Conservation (phyloP, 2,888 invertebrate species). For the Hoplodrina ambigua region DNA sequence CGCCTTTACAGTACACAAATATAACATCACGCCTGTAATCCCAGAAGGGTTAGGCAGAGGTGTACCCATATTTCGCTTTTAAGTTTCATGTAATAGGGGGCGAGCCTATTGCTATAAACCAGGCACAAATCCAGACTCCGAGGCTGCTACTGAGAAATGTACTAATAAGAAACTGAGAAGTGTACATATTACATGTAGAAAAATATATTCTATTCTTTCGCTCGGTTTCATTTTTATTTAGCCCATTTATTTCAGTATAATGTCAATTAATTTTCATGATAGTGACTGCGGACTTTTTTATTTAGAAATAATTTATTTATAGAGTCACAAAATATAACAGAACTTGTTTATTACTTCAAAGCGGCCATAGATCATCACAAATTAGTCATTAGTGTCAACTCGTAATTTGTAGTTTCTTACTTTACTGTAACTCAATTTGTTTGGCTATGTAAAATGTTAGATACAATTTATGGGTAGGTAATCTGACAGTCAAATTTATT, state of each 20-base stretch:
- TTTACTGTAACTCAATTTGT: constrained; percentile 47
- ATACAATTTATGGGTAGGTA: constrained; percentile 20
- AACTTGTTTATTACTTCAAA: constrained; percentile 51
- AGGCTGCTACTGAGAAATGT: too few species aligned
- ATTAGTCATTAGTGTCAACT: constrained; percentile 63
- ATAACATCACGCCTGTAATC: too few species aligned
- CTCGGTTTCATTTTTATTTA: constrained; percentile 12
- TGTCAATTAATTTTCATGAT: constrained; percentile 30
- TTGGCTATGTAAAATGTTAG: constrained; percentile 6
- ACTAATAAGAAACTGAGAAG: too few species aligned
- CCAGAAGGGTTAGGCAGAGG: too few species aligned
- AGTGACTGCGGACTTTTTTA: constrained; percentile 17
- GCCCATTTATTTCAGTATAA: constrained; percentile 26
- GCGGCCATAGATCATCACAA: constrained; percentile 57
- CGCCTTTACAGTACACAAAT: too few species aligned
- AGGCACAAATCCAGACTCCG: too few species aligned
- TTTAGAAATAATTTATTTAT: constrained; percentile 57
- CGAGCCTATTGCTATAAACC: too few species aligned
- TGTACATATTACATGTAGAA: background rate
- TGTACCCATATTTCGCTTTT: too few species aligned
- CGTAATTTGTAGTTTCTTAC: constrained; percentile 51
- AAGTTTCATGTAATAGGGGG: too few species aligned
- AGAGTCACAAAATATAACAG: constrained; percentile 17
- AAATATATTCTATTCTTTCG: background rate
- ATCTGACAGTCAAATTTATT: constrained; percentile 18